Evolutionary conservation across 2,113 vertebrate species (phyloP), one percentile per base, ranked within the genome.

Genomic region (Hemicordylus capensis): DNA sequence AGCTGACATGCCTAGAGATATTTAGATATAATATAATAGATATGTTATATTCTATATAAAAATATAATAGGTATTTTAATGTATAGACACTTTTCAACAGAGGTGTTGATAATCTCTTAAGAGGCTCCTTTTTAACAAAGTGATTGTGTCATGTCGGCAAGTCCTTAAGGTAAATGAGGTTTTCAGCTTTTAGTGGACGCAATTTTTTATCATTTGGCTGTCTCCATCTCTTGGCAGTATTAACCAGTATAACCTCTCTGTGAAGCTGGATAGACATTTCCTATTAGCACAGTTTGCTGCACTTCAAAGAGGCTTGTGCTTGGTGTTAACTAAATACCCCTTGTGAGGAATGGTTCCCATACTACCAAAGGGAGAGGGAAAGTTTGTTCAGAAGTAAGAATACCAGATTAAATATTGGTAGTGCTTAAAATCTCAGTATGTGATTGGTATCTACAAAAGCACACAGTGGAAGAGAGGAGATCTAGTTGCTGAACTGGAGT

Each of bases 371-470:
- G 37, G 83, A 87, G 31, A 72, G 31, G 46, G 90, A 72, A 61
- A 89, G 75, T 51, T 85, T 93, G 88, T 76, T 39, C 69, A 46
- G 83, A 59, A 61, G 46, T 59, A 44, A 83, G 80, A 85, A 58
- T 51, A 48, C 4, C 39, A 80, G 64, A 87, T 93, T 86, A 93
- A 93, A 89, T 92, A 89, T 87, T 90, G 81, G n/a, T 87, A 81
- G 26, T 88, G 63, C 84, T 91, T 90, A 81, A 93, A 87, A 31
- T 61, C 77, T 87, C 88, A 92, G 1, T 85, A 86, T 87, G 88
- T 78, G 56, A 48, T 90, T 91, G 59, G 89, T 37, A 85, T 85
- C 76, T 92, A 89, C 37, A 89, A 91, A 85, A 31, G 76, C 66
- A 87, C 51, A 80, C 9, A 80, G 61, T 4, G 37, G 79, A 90